Evolutionary conservation across 2,797 vertebrate species (phyloP).

Genomic region (Hephaestus fuliginosus): DNA sequence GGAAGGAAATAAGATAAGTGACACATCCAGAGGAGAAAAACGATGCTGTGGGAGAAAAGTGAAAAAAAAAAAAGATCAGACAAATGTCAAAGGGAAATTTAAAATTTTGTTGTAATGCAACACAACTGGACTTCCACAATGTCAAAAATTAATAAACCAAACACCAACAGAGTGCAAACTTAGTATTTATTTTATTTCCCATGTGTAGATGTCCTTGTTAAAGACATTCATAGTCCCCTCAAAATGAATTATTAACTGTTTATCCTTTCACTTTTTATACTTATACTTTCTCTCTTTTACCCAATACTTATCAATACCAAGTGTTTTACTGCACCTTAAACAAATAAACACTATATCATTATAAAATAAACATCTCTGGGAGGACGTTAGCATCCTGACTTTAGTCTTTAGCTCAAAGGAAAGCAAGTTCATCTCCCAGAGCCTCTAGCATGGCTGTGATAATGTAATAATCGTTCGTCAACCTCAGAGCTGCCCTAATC

Average conservation of each 20-base stretch:
- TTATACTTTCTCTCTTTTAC: no score
- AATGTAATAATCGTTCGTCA: not conserved
- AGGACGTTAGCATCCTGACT: not conserved
- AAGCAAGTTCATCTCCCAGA: not conserved
- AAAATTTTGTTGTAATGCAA: not conserved
- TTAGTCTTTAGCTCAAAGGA: not conserved
- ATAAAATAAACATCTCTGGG: not conserved
- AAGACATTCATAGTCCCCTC: no score
- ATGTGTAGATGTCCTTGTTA: no score
- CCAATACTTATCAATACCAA: no score
- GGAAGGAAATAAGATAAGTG: conserved; percentile 1
- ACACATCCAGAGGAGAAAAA: not conserved
- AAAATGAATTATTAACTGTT: no score
- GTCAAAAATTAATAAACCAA: not conserved
- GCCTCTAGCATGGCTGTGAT: not conserved
- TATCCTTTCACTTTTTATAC: no score
- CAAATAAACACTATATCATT: not conserved
- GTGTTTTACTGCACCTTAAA: no score
- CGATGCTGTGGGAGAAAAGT: not conserved
- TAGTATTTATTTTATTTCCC: not conserved
- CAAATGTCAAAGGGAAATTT: not conserved
- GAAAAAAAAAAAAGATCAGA: not conserved
- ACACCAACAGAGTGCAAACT: not conserved
- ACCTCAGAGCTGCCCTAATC: no score
- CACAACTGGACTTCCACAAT: not conserved